Evolutionary conservation across 2,113 vertebrate genomes (phyloP).

Genomic region (Dromiciops gliroides): DNA sequence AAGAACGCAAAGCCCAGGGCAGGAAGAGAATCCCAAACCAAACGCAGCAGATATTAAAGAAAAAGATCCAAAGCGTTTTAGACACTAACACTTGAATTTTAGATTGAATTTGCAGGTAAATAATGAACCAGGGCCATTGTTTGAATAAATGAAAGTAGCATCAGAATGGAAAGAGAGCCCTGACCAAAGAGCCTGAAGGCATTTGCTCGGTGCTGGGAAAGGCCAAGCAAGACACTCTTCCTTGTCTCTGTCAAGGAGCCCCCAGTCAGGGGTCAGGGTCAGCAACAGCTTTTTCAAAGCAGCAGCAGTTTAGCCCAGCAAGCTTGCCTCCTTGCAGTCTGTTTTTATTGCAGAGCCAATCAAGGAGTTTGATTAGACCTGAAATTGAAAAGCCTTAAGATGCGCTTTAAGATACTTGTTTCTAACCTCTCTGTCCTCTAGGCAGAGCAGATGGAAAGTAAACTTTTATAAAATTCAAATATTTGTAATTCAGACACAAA

Average conservation of each 20-base stretch:
- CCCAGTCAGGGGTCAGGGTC: background rate
- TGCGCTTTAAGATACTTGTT: slow-evolving; percentile 64
- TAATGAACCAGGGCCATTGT: slow-evolving; percentile 33
- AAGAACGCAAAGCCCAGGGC: background rate
- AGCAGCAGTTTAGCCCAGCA: slow-evolving; percentile 17
- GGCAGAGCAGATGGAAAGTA: slow-evolving; percentile 50
- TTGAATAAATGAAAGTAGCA: slow-evolving; percentile 51
- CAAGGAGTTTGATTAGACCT: slow-evolving; percentile 37
- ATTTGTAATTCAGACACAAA: slow-evolving; percentile 55
- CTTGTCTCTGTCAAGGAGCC: background rate
- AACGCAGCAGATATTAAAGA: slow-evolving; percentile 34
- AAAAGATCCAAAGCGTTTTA: slow-evolving; percentile 37
- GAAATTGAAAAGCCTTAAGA: slow-evolving; percentile 22
- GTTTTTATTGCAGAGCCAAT: background rate
- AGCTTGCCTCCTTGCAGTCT: background rate
- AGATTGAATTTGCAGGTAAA: slow-evolving; percentile 44
- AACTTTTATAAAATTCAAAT: slow-evolving; percentile 56
- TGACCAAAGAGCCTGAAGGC: background rate
- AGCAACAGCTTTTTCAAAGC: background rate
- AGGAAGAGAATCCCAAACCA: slow-evolving; percentile 22
- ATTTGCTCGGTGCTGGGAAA: background rate
- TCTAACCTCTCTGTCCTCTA: slow-evolving; percentile 57
- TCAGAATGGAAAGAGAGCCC: slow-evolving; percentile 43
- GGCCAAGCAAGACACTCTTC: background rate
- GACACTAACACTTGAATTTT: slow-evolving; percentile 38